Percentiles rank a stretch among this genome's conserved stretches.
phyloP scores from a whole-genome alignment of 2,797 vertebrate species.

The Schizopygopsis malacanthus region DNA sequence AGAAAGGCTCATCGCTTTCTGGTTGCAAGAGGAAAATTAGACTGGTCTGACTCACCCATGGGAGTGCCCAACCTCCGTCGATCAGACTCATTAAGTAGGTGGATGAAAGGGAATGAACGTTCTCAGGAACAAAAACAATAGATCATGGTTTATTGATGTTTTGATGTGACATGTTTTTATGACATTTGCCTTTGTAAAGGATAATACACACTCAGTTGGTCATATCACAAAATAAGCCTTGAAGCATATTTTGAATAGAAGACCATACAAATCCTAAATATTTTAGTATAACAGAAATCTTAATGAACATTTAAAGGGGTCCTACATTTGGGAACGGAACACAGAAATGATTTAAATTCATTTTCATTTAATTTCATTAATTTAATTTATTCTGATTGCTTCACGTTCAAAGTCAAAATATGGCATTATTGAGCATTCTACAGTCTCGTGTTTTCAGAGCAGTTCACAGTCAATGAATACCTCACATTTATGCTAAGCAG shows the following conservation, averaged over 20 bases:
- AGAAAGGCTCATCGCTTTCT: constrained; percentile 94
- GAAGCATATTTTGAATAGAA: not conserved
- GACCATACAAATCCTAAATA: not conserved
- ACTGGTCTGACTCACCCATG: constrained; percentile 82
- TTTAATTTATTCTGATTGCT: too few species aligned
- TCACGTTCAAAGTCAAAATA: not conserved
- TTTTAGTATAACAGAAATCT: not conserved
- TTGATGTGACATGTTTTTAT: not conserved
- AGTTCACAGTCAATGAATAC: not conserved
- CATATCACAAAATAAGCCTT: not conserved
- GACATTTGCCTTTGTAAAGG: not conserved
- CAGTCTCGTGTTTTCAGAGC: not conserved
- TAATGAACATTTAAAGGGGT: too few species aligned
- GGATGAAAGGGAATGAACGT: not conserved
- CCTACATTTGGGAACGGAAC: too few species aligned
- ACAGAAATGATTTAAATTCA: too few species aligned
- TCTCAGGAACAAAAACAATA: not conserved
- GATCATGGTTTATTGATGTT: not conserved
- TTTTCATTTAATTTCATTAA: too few species aligned
- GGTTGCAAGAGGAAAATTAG: constrained; percentile 89
- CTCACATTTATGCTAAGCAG: not conserved
- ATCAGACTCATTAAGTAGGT: constrained; percentile 85
- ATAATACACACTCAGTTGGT: not conserved
- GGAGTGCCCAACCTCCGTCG: constrained; percentile 80
- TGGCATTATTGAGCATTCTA: not conserved